Percentiles rank a stretch among this genome's conserved stretches.
These are phyloP conservation scores for Platycnemis pennipes DNA, from an alignment of 2,888 invertebrate genomes.

Conservation along the genomic window DNA sequence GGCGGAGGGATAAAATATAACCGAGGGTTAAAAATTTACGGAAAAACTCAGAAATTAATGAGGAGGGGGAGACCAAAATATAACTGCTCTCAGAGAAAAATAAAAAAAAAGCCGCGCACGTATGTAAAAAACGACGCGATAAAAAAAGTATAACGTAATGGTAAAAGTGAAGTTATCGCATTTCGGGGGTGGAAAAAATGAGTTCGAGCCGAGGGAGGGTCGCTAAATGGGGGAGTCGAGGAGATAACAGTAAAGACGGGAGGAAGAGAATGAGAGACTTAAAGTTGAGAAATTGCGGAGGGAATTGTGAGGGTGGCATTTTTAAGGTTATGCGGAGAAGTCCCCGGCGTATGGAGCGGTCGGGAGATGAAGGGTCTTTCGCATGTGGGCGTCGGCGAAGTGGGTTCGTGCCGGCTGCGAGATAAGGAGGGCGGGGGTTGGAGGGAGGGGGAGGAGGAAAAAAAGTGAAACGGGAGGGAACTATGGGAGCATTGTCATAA, in stretches of 20 bases:
- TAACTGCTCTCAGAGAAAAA: too few species aligned
- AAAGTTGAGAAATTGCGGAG: neutral
- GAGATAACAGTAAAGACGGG: neutral
- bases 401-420: neutral
- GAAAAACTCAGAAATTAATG: too few species aligned
- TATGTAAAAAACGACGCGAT: too few species aligned
- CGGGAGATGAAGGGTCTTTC: too few species aligned
- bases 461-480: neutral
- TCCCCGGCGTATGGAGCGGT: too few species aligned
- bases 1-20: too few species aligned
- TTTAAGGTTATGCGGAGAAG: too few species aligned
- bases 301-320: too few species aligned
- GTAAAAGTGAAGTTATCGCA: neutral
- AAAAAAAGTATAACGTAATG: too few species aligned
- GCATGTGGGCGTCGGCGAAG: neutral
- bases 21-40: too few species aligned
- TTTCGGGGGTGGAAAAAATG: neutral
- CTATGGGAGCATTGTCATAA: neutral
- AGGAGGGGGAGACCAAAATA: too few species aligned
- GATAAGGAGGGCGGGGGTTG: neutral
- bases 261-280: neutral
- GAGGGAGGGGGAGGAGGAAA: neutral
- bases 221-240: neutral
- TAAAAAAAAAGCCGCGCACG: too few species aligned
- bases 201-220: neutral